Conservation (phyloP, 1,140 invertebrate species). For the Matsumurasca onukii region DNA sequence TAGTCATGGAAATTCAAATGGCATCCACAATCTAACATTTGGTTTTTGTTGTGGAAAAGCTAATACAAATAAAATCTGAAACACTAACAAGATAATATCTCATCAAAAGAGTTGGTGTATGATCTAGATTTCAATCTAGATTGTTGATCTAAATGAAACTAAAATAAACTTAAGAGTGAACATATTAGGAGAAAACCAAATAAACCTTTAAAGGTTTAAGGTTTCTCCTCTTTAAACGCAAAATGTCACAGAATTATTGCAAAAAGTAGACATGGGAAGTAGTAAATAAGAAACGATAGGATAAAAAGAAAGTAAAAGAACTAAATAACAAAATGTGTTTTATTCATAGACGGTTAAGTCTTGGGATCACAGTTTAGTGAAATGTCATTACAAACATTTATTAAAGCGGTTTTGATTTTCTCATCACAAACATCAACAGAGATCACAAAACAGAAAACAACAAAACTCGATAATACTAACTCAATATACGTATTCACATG, state of each 20-base stretch:
- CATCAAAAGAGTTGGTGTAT: background rate
- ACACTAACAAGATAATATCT: slow-evolving; percentile 4
- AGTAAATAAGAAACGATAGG: background rate
- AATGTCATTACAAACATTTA: background rate
- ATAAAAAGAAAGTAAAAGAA: background rate
- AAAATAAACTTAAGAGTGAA: background rate
- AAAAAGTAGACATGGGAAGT: slow-evolving; percentile 1
- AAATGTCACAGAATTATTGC: background rate
- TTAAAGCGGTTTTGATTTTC: slow-evolving; percentile 22
- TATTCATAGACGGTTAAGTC: background rate
- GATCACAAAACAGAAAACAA: slow-evolving; percentile 20
- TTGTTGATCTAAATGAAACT: background rate
- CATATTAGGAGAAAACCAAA: too few species aligned
- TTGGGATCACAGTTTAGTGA: slow-evolving; percentile 20
- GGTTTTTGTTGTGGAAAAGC: too few species aligned
- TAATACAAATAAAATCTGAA: slow-evolving; percentile 6
- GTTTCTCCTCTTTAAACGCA: background rate
- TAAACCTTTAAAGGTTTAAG: too few species aligned
- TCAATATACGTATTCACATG: slow-evolving; percentile 11
- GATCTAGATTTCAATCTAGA: background rate
- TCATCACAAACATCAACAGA: slow-evolving; percentile 18
- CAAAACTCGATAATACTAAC: slow-evolving; percentile 19
- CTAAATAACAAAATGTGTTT: background rate
- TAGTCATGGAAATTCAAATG: slow-evolving; percentile 11
- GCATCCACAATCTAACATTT: too few species aligned